Evolutionary conservation across 2,888 invertebrate species (phyloP), one percentile per base, ranked within the genome.

Genomic region (Lutraria lutraria): DNA sequence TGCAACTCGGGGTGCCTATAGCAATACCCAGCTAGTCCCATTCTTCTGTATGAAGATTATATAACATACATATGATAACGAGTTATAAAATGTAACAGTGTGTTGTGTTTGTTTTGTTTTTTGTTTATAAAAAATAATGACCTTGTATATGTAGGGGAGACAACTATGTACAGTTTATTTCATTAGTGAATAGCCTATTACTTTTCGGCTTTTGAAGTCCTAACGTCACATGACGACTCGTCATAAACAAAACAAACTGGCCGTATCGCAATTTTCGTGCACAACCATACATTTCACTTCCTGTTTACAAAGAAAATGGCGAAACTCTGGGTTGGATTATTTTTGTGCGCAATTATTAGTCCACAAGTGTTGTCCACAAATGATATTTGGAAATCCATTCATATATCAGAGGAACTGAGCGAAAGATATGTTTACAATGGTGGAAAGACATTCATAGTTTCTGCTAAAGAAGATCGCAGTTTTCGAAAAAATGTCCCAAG

Each of bases 221-320:
- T n/a, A 19, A 60, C 25, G 63, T 83, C 56, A 85, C 56, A 34
- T 85, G 85, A 84, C 25, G 2, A 54, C 54, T 56, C 85, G 85
- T 85, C 79, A 79, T 85, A 76, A 56, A 53, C 85, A 86, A 82
- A 86, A 82, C 63, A 86, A 81, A 52, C 52, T 53, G 52, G 54
- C 31, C 53, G 43, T 76, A 21, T 3, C n/a, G 25, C 63, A 13
- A 25, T 68, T n/a, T 12, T 25, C 63, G 63, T 68, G 63, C 63
- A 68, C 85, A 72, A 80, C 63, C 29, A 13, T 25, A 29, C 52
- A 54, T 86, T 63, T 81, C 81, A 88, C 88, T 89, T 89, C 88
- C 91, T 89, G 85, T 81, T 85, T 85, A 83, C 80, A 72, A 43
- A 56, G 31, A 89, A 82, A 86, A 90, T 89, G 89, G 90, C 92